These are phyloP conservation scores for Gyrodactylus salaris DNA, from an alignment of 1,140 invertebrate genomes.

Conservation along the genomic window DNA sequence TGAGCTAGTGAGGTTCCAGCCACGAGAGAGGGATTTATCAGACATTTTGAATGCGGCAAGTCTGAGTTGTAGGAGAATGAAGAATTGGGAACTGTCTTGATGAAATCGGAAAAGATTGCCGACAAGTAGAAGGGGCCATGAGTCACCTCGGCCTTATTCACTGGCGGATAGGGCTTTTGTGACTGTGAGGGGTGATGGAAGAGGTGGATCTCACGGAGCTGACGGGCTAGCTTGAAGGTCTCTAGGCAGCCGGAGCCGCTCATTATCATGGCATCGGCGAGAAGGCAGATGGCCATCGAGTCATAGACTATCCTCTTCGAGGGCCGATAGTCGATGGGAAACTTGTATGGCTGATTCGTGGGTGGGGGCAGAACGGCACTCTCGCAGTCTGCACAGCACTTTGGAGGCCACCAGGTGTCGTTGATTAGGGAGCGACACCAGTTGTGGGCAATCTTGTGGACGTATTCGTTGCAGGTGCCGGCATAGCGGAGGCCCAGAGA, in stretches of 20 bases:
- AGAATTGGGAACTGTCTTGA: background rate
- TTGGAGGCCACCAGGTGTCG: background rate
- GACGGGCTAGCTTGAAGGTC: background rate
- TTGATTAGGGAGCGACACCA: background rate
- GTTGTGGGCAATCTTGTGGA: background rate
- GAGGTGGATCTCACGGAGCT: background rate
- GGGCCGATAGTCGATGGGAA: background rate
- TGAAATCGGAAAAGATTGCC: background rate
- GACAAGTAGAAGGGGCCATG: background rate
- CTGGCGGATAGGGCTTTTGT: background rate
- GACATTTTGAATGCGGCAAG: background rate
- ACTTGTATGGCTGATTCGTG: background rate
- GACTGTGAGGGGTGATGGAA: background rate
- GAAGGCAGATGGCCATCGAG: background rate
- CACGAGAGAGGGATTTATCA: background rate
- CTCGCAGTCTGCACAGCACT: background rate
- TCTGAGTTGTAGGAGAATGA: background rate
- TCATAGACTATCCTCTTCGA: background rate
- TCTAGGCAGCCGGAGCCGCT: background rate
- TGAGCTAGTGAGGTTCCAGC: background rate
- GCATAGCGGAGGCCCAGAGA: background rate
- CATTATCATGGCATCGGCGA: background rate
- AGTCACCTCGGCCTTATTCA: background rate
- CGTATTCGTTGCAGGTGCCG: background rate
- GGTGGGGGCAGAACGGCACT: background rate